Percentiles rank a stretch among this genome's conserved stretches.
Conservation (phyloP, 2,888 invertebrate species). For the Tupiocoris notatus region DNA sequence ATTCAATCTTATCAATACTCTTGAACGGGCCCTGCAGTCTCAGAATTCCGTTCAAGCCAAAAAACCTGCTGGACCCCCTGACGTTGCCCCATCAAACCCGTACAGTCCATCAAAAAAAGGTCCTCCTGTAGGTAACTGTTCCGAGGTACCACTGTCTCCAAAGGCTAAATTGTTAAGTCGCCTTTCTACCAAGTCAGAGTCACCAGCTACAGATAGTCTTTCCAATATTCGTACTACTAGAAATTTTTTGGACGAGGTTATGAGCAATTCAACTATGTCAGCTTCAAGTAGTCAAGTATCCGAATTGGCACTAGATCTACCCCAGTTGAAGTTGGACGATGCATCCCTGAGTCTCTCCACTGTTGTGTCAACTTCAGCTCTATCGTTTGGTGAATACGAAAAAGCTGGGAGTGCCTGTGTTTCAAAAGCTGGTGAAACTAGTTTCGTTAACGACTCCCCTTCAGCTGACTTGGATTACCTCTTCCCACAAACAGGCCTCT, state of each 20-base stretch:
- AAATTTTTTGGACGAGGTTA: background rate
- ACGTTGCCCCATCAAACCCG: no score
- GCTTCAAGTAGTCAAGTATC: background rate
- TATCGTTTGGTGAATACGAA: conserved; percentile 1
- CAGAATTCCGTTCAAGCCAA: background rate
- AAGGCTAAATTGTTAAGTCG: no score
- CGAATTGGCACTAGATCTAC: conserved; percentile 6
- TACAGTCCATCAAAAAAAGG: background rate
- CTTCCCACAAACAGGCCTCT: background rate
- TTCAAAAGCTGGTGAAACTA: background rate
- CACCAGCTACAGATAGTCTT: background rate
- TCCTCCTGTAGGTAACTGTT: background rate
- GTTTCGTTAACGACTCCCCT: background rate
- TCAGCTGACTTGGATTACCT: background rate
- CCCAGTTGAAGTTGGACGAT: background rate
- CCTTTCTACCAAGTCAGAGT: no score
- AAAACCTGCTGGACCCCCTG: background rate
- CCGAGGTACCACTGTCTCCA: background rate
- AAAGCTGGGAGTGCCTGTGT: no score
- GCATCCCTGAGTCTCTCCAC: conserved; percentile 1
- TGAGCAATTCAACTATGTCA: background rate
- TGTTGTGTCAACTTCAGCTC: background rate
- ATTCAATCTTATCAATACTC: conserved; percentile 35
- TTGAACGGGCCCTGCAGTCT: background rate
- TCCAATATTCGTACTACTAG: background rate